Conservation (phyloP, 2,113 vertebrate species). For the Ellobius talpinus region DNA sequence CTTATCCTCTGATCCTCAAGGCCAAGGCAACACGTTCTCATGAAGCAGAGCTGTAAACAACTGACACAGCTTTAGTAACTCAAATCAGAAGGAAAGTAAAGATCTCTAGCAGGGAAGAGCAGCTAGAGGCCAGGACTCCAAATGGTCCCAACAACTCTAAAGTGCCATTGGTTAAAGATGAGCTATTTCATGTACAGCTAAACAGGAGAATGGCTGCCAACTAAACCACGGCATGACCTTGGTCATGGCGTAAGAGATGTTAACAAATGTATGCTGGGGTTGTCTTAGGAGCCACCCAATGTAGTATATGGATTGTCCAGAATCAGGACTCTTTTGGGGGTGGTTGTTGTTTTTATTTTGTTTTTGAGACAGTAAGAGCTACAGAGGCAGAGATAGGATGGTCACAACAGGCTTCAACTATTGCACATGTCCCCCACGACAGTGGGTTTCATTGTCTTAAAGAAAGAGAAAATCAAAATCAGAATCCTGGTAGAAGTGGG, state of each 20-base stretch:
- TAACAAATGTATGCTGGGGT: neutral
- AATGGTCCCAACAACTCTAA: too few species aligned
- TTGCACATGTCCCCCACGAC: neutral
- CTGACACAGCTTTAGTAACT: too few species aligned
- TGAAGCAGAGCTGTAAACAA: too few species aligned
- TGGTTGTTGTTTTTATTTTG: neutral
- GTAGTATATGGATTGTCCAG: neutral
- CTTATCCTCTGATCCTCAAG: too few species aligned
- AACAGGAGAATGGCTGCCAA: neutral
- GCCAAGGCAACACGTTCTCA: too few species aligned
- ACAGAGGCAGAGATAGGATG: neutral
- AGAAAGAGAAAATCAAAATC: neutral
- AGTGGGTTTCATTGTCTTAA: conserved; percentile 29
- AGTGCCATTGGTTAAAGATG: neutral
- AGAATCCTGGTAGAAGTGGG: neutral
- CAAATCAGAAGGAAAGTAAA: too few species aligned
- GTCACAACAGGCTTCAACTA: neutral
- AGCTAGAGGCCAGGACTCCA: too few species aligned
- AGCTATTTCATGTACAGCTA: neutral
- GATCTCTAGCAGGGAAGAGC: too few species aligned
- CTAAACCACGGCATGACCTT: neutral
- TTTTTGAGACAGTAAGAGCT: neutral
- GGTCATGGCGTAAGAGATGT: neutral
- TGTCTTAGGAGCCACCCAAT: too few species aligned
- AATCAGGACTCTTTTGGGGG: neutral